phyloP scores from a whole-genome alignment of 2,888 invertebrate genomes.

The Drosophila recens region DNA sequence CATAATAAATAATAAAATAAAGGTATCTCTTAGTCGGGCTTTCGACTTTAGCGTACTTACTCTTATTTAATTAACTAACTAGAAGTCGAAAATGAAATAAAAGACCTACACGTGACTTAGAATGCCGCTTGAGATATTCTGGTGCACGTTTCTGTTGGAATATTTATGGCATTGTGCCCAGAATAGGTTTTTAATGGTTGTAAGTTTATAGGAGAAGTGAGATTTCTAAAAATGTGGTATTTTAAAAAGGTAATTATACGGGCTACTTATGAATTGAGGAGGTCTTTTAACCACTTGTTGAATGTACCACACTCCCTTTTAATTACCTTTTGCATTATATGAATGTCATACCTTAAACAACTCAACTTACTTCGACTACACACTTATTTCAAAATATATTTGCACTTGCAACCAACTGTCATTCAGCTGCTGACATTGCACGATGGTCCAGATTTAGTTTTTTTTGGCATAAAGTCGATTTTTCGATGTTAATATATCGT shows the following conservation, averaged over 20 bases:
- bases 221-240: not conserved
- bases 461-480: no score
- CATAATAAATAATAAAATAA: no score
- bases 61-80: constrained; percentile 46
- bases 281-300: no score
- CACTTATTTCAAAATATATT: not conserved
- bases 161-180: constrained; percentile 16
- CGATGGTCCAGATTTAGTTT: no score
- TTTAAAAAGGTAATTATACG: not conserved
- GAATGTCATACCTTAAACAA: not conserved
- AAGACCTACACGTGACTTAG: constrained; percentile 32
- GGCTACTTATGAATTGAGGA: not conserved
- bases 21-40: no score
- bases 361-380: not conserved
- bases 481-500: no score
- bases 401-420: not conserved
- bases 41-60: no score
- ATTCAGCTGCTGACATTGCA: not conserved
- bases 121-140: not conserved
- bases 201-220: not conserved
- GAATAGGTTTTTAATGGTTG: not conserved
- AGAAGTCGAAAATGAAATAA: constrained; percentile 41
- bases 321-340: no score
- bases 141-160: constrained; percentile 3
- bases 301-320: no score